Base-by-base conservation (phyloP, 2,888 invertebrate genomes). In the Dryobota labecula region DNA sequence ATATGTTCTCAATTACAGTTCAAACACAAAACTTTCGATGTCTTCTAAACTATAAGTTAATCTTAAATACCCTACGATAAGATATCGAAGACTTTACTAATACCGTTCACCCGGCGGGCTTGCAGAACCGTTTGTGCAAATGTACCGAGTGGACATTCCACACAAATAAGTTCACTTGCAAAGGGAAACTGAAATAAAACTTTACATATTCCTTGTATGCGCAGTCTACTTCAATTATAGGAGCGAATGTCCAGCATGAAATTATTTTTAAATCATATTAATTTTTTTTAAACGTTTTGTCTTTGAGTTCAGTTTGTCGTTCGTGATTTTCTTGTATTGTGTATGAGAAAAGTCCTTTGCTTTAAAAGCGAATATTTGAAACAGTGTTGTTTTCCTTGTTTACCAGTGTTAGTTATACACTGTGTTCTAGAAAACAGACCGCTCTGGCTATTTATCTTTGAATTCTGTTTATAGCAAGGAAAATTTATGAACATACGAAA, bases 181-280 rank as follows among this genome's bases (percentile, higher is more conserved):
- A 89, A 90, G 88, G 87, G 84, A 86, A 86, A 87, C 70, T 83
- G 78, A 90, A 92, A 93, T 91, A 92, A 82, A 85, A 89, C 86
- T 87, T 89, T 88, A 91, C 89, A 90, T 89, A 90, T 86, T 87
- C 84, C 86, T 79, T 70, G 67, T 74, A 71, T 87, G 77, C 73
- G 80, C 83, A 84, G 84, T 86, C 87, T 76, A 78, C 84, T 90
- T 88, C 89, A 92, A 91, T 92, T 92, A 92, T 89, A 90, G 88
- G 24, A 80, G 79, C 62, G 53, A 70, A 61, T 70, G 70, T 71
- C 72, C 71, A 20, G 72, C 53, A 62, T 43, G 54, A 85, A 79
- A 61, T 64, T 70, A 65, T 70, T 71, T 65, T 72, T 33, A n/a
- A n/a, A n/a, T n/a, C n/a, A 70, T 71, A 91, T 93, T 90, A 92